Conservation (phyloP, 92 coral and sea anemone species). For the Montipora capitata region DNA sequence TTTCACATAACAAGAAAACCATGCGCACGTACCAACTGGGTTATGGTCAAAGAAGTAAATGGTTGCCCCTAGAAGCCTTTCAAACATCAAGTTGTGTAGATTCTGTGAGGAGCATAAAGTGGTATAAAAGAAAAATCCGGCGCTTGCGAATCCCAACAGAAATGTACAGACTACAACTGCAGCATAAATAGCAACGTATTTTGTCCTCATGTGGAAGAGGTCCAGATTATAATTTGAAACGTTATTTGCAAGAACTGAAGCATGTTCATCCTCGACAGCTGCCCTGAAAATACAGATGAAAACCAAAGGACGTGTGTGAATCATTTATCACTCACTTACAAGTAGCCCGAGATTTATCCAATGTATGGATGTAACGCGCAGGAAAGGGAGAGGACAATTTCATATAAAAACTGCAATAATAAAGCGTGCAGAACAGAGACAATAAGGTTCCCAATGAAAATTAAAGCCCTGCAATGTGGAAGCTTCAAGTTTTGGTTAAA, state of each 20-base stretch:
- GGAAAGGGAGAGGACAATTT: too few relatives aligned
- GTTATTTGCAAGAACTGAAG: not conserved
- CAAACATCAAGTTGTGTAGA: slow-evolving; percentile 91
- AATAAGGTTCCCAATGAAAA: too few relatives aligned
- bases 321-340: too few relatives aligned
- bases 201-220: slow-evolving; percentile 33
- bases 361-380: too few relatives aligned
- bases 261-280: slow-evolving; percentile 71
- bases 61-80: slow-evolving; percentile 87
- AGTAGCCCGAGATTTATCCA: too few relatives aligned
- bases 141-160: slow-evolving; percentile 58
- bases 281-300: slow-evolving; percentile 68
- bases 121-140: slow-evolving; percentile 66
- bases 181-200: slow-evolving; percentile 77
- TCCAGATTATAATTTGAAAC: not conserved
- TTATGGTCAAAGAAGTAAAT: slow-evolving; percentile 96
- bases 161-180: slow-evolving; percentile 70
- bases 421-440: too few relatives aligned
- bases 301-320: not conserved
- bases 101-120: slow-evolving; percentile 85
- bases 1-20: too few relatives aligned
- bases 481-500: too few relatives aligned
- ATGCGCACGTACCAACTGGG: slow-evolving; percentile 78
- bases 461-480: too few relatives aligned
- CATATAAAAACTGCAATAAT: too few relatives aligned